Evolutionary conservation across 2,888 invertebrate genomes (phyloP), one percentile per base, ranked within the genome.

Genomic region (Lepidonotus clava): DNA sequence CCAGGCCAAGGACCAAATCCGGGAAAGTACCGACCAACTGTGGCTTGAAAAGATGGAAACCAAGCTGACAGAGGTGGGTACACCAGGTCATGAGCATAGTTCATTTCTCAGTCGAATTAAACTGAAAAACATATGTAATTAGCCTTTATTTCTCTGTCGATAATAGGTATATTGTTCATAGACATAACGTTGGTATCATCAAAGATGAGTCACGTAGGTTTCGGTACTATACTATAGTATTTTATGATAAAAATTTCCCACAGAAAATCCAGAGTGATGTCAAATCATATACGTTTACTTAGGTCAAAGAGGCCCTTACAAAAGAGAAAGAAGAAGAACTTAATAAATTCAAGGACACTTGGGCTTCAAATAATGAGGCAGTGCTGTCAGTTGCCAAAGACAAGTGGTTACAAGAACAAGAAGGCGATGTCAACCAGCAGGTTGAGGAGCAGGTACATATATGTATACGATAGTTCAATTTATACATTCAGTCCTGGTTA

Each of bases 1-100:
- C 88, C 88, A 90, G 38, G 91, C 92, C 85, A 92, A 91, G 77
- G 91, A 91, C 56, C 84, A 88, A n/a, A 84, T 92, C 66, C 90
- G 90, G 83, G 90, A 90, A 38, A 86, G 86, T n/a, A 84, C 40
- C 11, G 51, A 87, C 38, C 28, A n/a, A 28, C 32, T 76, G 56
- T 77, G 51, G 77, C 14, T 21, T 0, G 77, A 86, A 36, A 77
- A 86, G 56, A 32, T 86, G 53, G 77, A 38, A n/a, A 34, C 71
- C 1, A 28, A 86, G 28, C 11, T 86, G 41, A 32, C 24, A 1
- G 41, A 71, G 76, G 85, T 85, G n/a, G n/a, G n/a, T n/a, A n/a
- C n/a, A n/a, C n/a, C n/a, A n/a, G n/a, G n/a, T n/a, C n/a, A n/a
- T n/a, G n/a, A n/a, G n/a, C n/a, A n/a, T n/a, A n/a, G n/a, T n/a